A percentile compares a stretch with the other conserved stretches of the same genome.
These are phyloP conservation scores for Chloropsis hardwickii DNA, from an alignment of 2,113 vertebrate species.

Conservation along the genomic window DNA sequence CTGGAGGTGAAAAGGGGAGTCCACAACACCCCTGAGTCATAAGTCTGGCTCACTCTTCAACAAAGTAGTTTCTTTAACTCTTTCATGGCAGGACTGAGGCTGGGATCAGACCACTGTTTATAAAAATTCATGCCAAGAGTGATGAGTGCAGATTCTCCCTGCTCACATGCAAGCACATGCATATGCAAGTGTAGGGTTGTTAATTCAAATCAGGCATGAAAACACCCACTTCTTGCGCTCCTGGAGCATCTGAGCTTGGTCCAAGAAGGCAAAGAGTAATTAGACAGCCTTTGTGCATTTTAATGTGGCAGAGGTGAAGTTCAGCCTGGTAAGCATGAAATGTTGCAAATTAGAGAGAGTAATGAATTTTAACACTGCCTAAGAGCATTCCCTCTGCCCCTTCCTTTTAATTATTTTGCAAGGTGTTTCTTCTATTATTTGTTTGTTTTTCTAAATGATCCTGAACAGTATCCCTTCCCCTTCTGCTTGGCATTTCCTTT, in stretches of 20 bases:
- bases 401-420: conserved; percentile 9
- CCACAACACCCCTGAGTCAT: neutral
- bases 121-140: neutral
- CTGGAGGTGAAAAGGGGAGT: neutral
- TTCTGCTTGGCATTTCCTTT: neutral
- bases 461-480: neutral
- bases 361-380: neutral
- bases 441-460: neutral
- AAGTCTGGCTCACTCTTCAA: neutral
- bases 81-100: neutral
- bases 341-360: neutral
- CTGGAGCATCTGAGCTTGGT: neutral
- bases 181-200: neutral
- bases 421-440: neutral
- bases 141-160: neutral
- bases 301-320: neutral
- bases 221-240: neutral
- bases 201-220: neutral
- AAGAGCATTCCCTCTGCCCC: neutral
- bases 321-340: neutral
- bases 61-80: neutral
- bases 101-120: neutral
- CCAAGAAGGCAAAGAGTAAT: neutral
- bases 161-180: neutral
- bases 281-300: neutral